Conservation (phyloP, 1,140 invertebrate genomes). For the Drosophila rufa region DNA sequence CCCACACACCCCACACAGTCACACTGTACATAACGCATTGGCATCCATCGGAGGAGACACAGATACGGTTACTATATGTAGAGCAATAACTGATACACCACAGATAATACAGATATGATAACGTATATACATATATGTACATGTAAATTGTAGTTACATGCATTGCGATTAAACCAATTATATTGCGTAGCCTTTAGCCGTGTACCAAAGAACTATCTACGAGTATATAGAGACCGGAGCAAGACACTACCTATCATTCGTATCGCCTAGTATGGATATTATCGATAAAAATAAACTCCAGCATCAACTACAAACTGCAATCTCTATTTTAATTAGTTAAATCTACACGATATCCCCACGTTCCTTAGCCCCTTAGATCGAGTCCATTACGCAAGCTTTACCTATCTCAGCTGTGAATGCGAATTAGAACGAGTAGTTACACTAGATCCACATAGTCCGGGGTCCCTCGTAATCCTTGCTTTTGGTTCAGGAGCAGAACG, state of each 20-base stretch:
- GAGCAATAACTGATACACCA: slow-evolving; percentile 74
- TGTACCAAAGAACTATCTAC: slow-evolving; percentile 73
- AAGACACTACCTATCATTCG: slow-evolving; percentile 52
- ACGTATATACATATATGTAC: slow-evolving; percentile 34
- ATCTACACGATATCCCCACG: slow-evolving; percentile 58
- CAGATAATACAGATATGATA: slow-evolving; percentile 54
- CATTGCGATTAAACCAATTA: slow-evolving; percentile 54
- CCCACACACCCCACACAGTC: slow-evolving; percentile 16
- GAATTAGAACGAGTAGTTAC: slow-evolving; percentile 42
- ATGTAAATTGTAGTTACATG: slow-evolving; percentile 64
- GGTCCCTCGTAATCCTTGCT: slow-evolving; percentile 24
- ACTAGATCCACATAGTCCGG: slow-evolving; percentile 22
- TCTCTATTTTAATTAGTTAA: slow-evolving; percentile 78
- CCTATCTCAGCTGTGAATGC: slow-evolving; percentile 70
- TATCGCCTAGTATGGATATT: slow-evolving; percentile 40
- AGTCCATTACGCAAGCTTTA: slow-evolving; percentile 53
- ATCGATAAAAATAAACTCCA: slow-evolving; percentile 46
- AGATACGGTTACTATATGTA: slow-evolving; percentile 64
- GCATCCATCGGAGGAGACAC: slow-evolving; percentile 42
- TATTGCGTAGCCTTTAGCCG: slow-evolving; percentile 78
- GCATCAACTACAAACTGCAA: slow-evolving; percentile 44
- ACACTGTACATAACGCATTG: slow-evolving; percentile 73
- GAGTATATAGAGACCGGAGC: slow-evolving; percentile 29
- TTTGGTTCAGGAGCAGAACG: slow-evolving; percentile 18
- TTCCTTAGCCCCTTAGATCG: slow-evolving; percentile 27